phyloP scores from a whole-genome alignment of 30 jellyfish, hydroid and myxozoan genomes.

The Aurelia sp. region DNA sequence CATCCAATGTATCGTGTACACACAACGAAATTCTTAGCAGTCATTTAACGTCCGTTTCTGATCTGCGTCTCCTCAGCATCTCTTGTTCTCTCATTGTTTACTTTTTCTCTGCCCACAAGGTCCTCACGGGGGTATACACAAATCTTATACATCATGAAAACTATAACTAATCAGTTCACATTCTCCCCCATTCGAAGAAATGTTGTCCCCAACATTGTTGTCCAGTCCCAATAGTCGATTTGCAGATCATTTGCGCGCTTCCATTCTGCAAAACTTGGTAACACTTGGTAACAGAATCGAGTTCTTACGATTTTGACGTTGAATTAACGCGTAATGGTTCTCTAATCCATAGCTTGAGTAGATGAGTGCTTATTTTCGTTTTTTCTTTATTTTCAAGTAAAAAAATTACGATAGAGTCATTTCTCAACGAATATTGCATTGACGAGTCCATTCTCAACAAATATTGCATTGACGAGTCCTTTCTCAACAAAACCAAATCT shows the following conservation, averaged over 20 bases:
- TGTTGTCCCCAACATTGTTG: background rate
- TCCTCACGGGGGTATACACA: background rate
- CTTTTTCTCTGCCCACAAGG: no score
- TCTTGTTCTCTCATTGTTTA: no score
- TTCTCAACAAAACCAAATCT: conserved; percentile 17
- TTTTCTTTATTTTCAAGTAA: no score
- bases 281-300: background rate
- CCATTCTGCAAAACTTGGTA: background rate
- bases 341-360: background rate
- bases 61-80: no score
- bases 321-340: background rate
- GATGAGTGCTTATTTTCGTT: background rate
- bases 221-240: background rate
- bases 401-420: background rate
- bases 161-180: conserved; percentile 6
- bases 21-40: no score
- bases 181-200: conserved; percentile 33
- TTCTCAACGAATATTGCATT: background rate
- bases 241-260: conserved; percentile 6
- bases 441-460: no score
- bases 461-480: conserved; percentile 7
- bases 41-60: no score
- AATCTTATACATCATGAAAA: no score
- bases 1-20: no score
- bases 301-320: background rate